Percentiles rank a stretch among this genome's conserved stretches.
These are phyloP conservation scores for Meganola albula DNA, from an alignment of 2,888 invertebrate species.

Conservation along the genomic window DNA sequence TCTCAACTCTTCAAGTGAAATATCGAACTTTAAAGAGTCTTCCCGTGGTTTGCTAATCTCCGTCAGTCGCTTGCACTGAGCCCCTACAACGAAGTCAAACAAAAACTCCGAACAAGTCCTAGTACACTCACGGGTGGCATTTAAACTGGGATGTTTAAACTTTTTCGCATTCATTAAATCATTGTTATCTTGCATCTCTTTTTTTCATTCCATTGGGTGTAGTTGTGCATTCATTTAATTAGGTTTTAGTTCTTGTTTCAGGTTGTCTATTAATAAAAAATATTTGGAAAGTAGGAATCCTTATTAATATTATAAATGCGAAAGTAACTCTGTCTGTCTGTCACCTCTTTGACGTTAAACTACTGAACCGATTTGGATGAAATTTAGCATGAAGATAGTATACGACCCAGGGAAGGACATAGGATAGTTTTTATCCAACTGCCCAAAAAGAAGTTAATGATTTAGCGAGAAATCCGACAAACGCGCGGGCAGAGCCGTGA, in stretches of 20 bases:
- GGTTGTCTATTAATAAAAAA: conserved; percentile 7
- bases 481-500: too few species aligned
- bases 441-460: too few species aligned
- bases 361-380: too few species aligned
- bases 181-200: conserved; percentile 51
- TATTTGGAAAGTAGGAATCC: neutral
- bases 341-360: too few species aligned
- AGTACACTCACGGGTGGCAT: conserved; percentile 42
- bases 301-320: too few species aligned
- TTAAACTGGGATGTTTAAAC: conserved; percentile 40
- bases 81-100: conserved; percentile 17
- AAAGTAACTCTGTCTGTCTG: too few species aligned
- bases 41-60: neutral
- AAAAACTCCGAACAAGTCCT: conserved; percentile 29
- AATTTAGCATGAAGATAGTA: too few species aligned
- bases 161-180: conserved; percentile 57
- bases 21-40: too few species aligned
- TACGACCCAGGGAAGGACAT: too few species aligned
- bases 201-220: conserved; percentile 30
- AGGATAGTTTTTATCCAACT: too few species aligned
- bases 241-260: conserved; percentile 18
- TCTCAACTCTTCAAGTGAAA: too few species aligned
- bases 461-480: too few species aligned
- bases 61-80: conserved; percentile 15
- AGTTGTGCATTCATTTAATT: conserved; percentile 31